These are phyloP conservation scores for Rafetus swinhoei DNA, from an alignment of 2,113 vertebrate genomes.

Conservation along the genomic window DNA sequence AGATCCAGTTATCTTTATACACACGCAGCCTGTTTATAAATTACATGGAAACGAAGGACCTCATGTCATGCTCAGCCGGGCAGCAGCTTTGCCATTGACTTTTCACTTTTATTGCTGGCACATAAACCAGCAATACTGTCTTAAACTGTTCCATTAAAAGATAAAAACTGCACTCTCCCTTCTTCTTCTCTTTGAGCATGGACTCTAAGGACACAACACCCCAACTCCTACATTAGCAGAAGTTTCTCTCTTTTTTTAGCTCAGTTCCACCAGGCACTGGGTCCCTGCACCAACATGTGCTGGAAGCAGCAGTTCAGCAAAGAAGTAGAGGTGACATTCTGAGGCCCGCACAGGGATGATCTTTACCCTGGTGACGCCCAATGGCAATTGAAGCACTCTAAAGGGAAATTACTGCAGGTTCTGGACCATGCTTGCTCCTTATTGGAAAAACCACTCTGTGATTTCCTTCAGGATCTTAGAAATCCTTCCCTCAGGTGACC, in stretches of 20 bases:
- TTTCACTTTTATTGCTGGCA: neutral
- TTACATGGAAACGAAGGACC: neutral
- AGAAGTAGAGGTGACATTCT: neutral
- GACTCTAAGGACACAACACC: neutral
- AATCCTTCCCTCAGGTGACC: neutral
- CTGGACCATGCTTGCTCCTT: neutral
- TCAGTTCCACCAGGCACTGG: neutral
- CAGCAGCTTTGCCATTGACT: neutral
- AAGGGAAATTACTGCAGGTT: neutral
- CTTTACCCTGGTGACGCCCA: neutral
- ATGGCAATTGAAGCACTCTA: neutral
- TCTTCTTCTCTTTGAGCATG: neutral
- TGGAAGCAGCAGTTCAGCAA: neutral
- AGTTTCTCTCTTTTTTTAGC: neutral
- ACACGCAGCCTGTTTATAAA: fast-evolving
- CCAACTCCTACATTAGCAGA: neutral
- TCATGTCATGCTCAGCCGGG: neutral
- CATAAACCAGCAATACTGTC: neutral
- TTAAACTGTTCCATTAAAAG: neutral
- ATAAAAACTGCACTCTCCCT: neutral
- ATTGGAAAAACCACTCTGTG: neutral
- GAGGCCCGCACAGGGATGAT: neutral
- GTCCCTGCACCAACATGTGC: neutral
- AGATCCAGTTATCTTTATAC: fast-evolving
- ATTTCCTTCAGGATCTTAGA: neutral